A percentile compares a stretch with the other conserved stretches of the same genome.
phyloP scores from a whole-genome alignment of 1,140 invertebrate species.

The Melanaphis sacchari region DNA sequence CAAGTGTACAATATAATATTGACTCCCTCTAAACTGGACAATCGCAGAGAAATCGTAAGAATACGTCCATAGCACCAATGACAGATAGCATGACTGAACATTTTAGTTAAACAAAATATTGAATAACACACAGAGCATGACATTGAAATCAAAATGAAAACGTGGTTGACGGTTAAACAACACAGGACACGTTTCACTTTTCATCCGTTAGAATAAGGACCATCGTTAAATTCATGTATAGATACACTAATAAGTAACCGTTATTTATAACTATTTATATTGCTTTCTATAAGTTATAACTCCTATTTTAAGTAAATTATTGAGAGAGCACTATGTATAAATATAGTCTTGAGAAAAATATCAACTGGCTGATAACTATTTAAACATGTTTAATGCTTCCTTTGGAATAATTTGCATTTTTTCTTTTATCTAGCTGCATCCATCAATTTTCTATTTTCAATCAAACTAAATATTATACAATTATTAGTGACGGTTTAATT shows the following conservation, averaged over 20 bases:
- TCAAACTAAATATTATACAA: neutral
- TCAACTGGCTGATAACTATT: neutral
- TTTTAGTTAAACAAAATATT: constrained; percentile 45
- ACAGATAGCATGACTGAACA: constrained; percentile 34
- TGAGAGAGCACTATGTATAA: neutral
- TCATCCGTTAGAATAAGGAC: constrained; percentile 23
- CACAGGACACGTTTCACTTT: constrained; percentile 46
- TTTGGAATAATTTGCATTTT: neutral
- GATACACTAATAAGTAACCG: constrained; percentile 18
- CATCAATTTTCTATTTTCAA: constrained; percentile 4
- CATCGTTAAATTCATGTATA: neutral
- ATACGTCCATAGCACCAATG: constrained; percentile 40
- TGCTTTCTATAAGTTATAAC: constrained; percentile 24
- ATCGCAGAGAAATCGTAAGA: constrained; percentile 42
- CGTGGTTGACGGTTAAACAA: neutral
- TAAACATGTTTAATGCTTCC: neutral
- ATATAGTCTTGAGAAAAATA: neutral
- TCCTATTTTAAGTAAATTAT: constrained; percentile 6
- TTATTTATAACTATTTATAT: neutral
- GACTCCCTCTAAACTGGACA: constrained; percentile 6
- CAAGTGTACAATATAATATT: neutral
- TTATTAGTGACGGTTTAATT: neutral
- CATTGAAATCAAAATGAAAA: constrained; percentile 55
- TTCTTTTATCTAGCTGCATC: too few species aligned
- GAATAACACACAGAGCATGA: constrained; percentile 45